Base-by-base conservation (phyloP, 2,888 invertebrate species). In the Euproctis similis region DNA sequence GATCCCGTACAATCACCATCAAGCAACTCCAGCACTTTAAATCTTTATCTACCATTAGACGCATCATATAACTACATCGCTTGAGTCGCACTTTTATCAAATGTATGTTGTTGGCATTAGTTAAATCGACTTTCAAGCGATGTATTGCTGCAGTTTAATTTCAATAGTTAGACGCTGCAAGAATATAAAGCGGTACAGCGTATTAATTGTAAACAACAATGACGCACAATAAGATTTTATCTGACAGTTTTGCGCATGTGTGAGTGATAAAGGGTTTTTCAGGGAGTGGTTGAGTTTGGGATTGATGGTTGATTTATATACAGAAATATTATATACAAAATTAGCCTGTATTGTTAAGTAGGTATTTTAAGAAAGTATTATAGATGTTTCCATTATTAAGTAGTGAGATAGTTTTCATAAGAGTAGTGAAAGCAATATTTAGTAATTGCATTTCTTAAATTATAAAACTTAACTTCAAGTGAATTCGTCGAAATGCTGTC, bases 1-100 rank as follows among this genome's bases (percentile, higher is more conserved):
- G 75, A 77, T 76, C 71, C 51, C 34, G 30, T 21, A 24, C 8
- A 8, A 18, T 17, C 25, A n/a, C 20, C 31, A 14, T 34, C 8
- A 29, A 71, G 64, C 73, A 58, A 47, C 7, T 21, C 1, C 9
- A 21, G 21, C 21, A 21, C 2, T 21, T 8, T n/a, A 19, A 19
- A 19, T 2, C 6, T 14, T 14, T 21, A 8, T 21, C 11, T 2
- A 22, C n/a, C n/a, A n/a, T n/a, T n/a, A n/a, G n/a, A 28, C 60
- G 30, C 62, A 59, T 59, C 62, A 25, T 12, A 19, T 24, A 19
- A 20, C 13, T 20, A 2, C 14, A 48, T 37, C 49, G 52, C 36
- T 47, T 26, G 2, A 41, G 28, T 12, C 0, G 30, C 34, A 32
- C 34, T 26, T 12, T n/a, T 23, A 1, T n/a, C n/a, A n/a, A n/a